A percentile compares a stretch with the other conserved stretches of the same genome.
Evolutionary conservation across 2,797 vertebrate species (phyloP).

Genomic region (Poecilia gillii): DNA sequence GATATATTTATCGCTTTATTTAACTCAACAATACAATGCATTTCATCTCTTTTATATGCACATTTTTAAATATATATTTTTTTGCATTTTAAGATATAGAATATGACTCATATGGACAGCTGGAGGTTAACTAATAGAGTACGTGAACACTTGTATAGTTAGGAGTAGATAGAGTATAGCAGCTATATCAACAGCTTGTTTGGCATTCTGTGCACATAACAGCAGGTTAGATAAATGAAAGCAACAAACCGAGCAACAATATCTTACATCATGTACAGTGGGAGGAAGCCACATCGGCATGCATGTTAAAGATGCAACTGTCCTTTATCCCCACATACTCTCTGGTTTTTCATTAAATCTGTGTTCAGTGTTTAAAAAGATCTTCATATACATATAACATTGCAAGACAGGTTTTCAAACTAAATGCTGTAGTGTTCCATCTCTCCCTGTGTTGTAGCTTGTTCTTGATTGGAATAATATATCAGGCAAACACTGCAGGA

Average conservation of each 20-base stretch:
- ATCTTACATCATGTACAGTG: conserved; percentile 56
- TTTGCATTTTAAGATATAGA: conserved; percentile 22
- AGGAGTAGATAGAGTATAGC: conserved; percentile 31
- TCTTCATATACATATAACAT: conserved; percentile 50
- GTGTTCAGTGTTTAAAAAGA: conserved; percentile 35
- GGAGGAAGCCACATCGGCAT: conserved; percentile 60
- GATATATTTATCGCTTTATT: conserved; percentile 32
- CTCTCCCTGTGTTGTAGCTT: conserved; percentile 23
- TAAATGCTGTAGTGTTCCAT: conserved; percentile 25
- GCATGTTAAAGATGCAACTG: conserved; percentile 56
- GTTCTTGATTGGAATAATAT: conserved; percentile 30
- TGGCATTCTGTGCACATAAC: conserved; percentile 64
- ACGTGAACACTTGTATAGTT: conserved; percentile 40
- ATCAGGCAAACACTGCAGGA: conserved; percentile 42
- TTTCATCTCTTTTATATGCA: conserved; percentile 17
- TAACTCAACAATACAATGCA: conserved; percentile 33
- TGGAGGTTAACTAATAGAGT: conserved; percentile 24
- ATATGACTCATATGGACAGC: conserved; percentile 12
- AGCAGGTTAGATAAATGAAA: conserved; percentile 41
- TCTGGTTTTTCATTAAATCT: conserved; percentile 14
- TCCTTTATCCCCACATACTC: conserved; percentile 10
- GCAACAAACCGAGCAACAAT: conserved; percentile 39
- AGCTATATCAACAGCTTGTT: conserved; percentile 14
- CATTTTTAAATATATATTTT: conserved; percentile 24
- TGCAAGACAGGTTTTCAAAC: conserved; percentile 14